These are phyloP conservation scores for Podocnemis expansa DNA, from an alignment of 2,113 vertebrate genomes.

Conservation along the genomic window DNA sequence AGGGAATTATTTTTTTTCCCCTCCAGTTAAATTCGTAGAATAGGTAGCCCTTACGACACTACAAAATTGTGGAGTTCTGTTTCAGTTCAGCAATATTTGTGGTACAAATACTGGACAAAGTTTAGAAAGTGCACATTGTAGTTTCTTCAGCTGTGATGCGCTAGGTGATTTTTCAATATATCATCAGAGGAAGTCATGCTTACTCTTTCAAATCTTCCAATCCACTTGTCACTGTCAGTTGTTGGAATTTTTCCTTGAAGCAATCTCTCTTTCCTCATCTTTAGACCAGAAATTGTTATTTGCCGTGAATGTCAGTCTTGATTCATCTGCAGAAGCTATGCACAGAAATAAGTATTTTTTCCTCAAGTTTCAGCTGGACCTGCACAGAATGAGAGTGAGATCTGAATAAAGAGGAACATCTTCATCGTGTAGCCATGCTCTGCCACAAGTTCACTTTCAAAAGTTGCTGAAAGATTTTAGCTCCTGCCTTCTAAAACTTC, in stretches of 20 bases:
- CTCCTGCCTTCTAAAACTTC: not conserved
- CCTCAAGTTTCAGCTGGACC: not conserved
- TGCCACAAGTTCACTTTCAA: not conserved
- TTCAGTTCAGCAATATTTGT: not conserved
- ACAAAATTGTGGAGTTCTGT: not conserved
- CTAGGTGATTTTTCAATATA: constrained; percentile 29
- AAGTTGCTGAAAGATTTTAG: not conserved
- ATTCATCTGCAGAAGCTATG: constrained; percentile 18
- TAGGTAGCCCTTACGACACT: not conserved
- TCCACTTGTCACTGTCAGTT: constrained; percentile 1
- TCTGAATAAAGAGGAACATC: not conserved
- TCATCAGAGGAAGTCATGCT: not conserved
- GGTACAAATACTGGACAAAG: not conserved
- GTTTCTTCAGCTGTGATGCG: not conserved
- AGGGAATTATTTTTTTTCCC: not conserved
- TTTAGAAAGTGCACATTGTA: not conserved
- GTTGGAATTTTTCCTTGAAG: constrained; percentile 10
- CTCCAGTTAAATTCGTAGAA: not conserved
- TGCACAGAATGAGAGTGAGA: not conserved
- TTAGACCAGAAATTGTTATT: constrained; percentile 41
- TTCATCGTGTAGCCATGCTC: not conserved
- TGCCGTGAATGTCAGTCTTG: constrained; percentile 21
- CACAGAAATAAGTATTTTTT: not conserved
- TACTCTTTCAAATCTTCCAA: constrained; percentile 31
- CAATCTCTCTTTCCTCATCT: not conserved